phyloP scores from a whole-genome alignment of 2,797 vertebrate genomes.

The Anguilla obscura region DNA sequence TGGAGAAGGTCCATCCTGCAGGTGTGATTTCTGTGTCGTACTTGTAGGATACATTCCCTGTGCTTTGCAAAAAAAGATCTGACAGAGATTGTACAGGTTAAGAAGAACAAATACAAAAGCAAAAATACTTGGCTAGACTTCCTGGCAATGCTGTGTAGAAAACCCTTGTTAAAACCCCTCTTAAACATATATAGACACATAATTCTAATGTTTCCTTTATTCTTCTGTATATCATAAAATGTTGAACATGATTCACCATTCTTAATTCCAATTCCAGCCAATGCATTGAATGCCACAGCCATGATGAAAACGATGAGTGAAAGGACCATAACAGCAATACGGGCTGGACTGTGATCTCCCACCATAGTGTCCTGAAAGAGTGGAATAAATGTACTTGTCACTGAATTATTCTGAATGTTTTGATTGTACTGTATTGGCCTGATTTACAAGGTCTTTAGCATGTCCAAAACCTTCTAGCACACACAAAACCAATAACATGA shows the following conservation, averaged over 20 bases:
- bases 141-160: neutral
- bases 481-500: no score
- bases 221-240: neutral
- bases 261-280: conserved; percentile 54
- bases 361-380: conserved; percentile 49
- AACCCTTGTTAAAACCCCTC: neutral
- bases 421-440: neutral
- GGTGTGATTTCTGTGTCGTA: conserved; percentile 63
- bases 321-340: conserved; percentile 41
- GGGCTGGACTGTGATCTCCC: conserved; percentile 48
- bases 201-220: neutral
- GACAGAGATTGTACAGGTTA: neutral
- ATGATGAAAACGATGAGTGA: conserved; percentile 53
- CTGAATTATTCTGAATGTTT: neutral
- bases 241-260: conserved; percentile 51
- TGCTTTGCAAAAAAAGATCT: conserved; percentile 59
- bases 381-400: neutral
- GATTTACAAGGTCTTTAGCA: neutral
- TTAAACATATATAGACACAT: neutral
- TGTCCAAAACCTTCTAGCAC: no score
- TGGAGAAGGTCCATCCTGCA: conserved; percentile 63
- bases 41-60: conserved; percentile 53
- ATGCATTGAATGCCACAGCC: conserved; percentile 52
- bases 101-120: neutral
- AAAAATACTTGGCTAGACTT: neutral